phyloP scores from a whole-genome alignment of 2,113 vertebrate species.

The Motacilla alba region DNA sequence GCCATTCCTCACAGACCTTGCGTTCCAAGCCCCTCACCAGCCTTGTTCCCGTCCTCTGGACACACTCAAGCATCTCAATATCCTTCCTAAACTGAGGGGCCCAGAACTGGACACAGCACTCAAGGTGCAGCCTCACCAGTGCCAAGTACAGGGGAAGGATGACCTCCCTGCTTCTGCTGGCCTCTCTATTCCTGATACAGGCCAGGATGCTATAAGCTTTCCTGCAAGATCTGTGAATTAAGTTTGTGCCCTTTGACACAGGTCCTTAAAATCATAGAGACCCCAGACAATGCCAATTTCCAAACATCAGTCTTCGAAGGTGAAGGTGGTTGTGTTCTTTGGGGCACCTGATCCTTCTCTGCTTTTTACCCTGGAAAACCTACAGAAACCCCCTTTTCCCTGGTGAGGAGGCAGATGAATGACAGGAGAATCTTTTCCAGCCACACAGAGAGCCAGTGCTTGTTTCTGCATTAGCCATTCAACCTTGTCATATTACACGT shows the following conservation, averaged over 20 bases:
- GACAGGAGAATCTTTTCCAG: not conserved
- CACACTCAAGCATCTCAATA: fast-evolving
- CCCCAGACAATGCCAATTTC: fast-evolving
- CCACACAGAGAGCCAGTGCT: not conserved
- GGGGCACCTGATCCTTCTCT: not conserved
- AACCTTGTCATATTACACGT: not conserved
- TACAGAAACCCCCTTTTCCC: not conserved
- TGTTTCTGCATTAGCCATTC: not conserved
- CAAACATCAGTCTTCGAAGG: not conserved
- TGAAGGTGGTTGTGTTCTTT: not conserved
- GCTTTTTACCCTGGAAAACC: not conserved
- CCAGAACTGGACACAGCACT: not conserved
- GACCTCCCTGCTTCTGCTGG: not conserved
- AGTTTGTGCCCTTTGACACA: not conserved
- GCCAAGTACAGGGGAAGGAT: fast-evolving
- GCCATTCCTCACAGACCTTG: fast-evolving
- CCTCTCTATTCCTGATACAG: not conserved
- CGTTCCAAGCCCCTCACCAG: not conserved
- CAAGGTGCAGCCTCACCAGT: not conserved
- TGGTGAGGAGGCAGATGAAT: not conserved
- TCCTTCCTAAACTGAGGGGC: not conserved
- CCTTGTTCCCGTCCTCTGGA: not conserved
- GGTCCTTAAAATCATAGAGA: not conserved
- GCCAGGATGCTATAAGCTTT: not conserved
- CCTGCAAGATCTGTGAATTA: not conserved